A percentile compares a stretch with the other conserved stretches of the same genome.
Conservation (phyloP, 2,888 invertebrate species). For the Serrognathus titanus region DNA sequence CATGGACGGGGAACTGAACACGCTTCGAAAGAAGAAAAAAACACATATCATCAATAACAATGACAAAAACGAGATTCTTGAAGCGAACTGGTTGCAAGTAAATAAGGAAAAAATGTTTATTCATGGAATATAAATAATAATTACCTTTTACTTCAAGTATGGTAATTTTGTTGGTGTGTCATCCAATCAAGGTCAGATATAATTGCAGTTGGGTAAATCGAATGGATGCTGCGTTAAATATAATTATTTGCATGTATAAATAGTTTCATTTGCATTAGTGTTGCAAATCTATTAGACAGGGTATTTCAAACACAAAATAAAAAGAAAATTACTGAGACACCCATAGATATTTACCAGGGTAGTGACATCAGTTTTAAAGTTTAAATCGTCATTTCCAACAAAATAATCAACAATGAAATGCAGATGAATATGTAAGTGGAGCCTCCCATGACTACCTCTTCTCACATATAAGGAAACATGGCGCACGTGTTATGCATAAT, state of each 20-base stretch:
- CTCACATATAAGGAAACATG: too few relatives aligned
- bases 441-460: too few relatives aligned
- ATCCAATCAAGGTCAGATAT: constrained; percentile 6
- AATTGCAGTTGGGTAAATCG: not conserved
- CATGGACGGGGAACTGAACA: not conserved
- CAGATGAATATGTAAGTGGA: too few relatives aligned
- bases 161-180: constrained; percentile 1
- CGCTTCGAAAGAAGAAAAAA: not conserved
- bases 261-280: not conserved
- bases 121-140: constrained; percentile 2
- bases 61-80: not conserved
- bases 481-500: too few relatives aligned
- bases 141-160: not conserved
- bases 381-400: too few relatives aligned
- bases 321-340: too few relatives aligned
- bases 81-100: not conserved
- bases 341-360: too few relatives aligned
- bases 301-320: too few relatives aligned
- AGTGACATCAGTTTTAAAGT: too few relatives aligned
- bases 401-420: too few relatives aligned
- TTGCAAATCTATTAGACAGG: too few relatives aligned
- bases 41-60: not conserved
- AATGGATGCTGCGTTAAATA: not conserved
- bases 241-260: constrained; percentile 7
- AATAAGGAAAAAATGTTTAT: constrained; percentile 2